These are phyloP conservation scores for Promerops cafer DNA, from an alignment of 2,113 vertebrate species.

Conservation along the genomic window DNA sequence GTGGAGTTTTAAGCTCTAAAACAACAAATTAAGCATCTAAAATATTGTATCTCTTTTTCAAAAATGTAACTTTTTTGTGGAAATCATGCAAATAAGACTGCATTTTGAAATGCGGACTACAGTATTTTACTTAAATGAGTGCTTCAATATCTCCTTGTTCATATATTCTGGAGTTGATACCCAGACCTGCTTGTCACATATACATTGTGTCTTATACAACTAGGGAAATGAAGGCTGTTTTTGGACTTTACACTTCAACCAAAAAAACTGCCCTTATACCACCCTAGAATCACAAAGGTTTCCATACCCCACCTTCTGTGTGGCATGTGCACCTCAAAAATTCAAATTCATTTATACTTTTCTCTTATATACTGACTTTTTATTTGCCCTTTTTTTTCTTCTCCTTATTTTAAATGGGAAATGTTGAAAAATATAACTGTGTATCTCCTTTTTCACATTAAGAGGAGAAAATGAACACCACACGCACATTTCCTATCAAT, in stretches of 20 bases:
- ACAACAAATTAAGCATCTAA: background rate
- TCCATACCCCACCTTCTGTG: background rate
- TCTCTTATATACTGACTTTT: background rate
- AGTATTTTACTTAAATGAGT: background rate
- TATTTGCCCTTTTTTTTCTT: background rate
- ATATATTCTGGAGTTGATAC: background rate
- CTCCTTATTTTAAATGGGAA: background rate
- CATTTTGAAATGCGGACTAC: background rate
- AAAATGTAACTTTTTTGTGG: background rate
- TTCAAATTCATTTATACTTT: background rate
- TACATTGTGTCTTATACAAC: accelerated
- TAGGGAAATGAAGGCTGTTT: background rate
- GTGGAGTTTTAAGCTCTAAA: background rate
- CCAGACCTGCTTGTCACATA: background rate
- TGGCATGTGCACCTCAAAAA: background rate
- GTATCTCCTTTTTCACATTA: background rate
- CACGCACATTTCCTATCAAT: background rate
- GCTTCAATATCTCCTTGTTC: background rate
- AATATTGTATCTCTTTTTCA: background rate
- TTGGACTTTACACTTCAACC: accelerated
- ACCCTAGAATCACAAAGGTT: background rate
- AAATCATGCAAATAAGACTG: background rate
- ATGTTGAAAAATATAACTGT: background rate
- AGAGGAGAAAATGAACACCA: background rate
- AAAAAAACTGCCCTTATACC: background rate